Conservation (phyloP, 2,797 vertebrate genomes). For the Mustela erminea region DNA sequence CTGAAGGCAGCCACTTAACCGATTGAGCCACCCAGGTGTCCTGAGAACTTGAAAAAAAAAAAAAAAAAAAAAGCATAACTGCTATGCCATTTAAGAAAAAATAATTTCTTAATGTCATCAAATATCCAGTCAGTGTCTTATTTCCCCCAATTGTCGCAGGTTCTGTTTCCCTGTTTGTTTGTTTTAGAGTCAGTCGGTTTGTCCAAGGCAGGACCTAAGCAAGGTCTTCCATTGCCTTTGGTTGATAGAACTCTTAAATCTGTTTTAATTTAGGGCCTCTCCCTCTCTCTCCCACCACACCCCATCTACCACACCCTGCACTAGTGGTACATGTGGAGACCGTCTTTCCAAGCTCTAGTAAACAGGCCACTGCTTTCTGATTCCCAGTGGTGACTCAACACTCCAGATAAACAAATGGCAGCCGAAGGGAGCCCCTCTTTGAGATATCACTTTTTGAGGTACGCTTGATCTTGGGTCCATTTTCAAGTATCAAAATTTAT, state of each 20-base stretch:
- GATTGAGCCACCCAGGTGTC: too few relatives aligned
- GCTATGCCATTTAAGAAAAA: neutral
- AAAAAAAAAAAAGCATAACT: neutral
- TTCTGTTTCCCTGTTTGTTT: neutral
- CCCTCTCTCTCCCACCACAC: neutral
- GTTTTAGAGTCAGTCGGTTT: neutral
- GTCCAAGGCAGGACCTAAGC: conserved; percentile 1
- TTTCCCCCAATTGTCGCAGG: neutral
- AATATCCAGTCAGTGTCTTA: neutral
- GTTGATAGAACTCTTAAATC: neutral
- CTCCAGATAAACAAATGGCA: conserved; percentile 11
- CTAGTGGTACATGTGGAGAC: neutral
- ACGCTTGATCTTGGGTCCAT: neutral
- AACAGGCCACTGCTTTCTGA: conserved; percentile 5
- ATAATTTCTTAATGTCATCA: neutral
- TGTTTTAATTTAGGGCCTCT: conserved; percentile 21
- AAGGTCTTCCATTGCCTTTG: neutral
- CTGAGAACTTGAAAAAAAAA: neutral
- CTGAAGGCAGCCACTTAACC: too few relatives aligned
- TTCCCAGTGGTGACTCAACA: neutral
- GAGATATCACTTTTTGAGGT: neutral
- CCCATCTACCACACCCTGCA: neutral
- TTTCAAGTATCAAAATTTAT: neutral
- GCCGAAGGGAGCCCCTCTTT: neutral
- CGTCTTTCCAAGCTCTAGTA: neutral